These are phyloP conservation scores for Arctocebus calabarensis DNA, from an alignment of 2,797 vertebrate genomes.

Conservation along the genomic window DNA sequence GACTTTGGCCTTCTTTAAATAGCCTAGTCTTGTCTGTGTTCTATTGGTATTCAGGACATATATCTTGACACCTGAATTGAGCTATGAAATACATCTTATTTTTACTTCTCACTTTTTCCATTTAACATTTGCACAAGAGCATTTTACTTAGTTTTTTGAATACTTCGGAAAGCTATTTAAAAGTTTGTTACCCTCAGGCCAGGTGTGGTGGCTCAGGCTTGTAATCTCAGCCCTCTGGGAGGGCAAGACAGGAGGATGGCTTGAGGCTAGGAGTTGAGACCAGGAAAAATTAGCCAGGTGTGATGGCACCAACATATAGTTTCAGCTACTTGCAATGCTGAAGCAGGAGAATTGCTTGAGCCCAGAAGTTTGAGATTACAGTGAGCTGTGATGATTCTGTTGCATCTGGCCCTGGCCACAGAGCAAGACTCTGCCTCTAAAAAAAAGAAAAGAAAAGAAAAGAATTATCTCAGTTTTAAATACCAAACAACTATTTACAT, in stretches of 20 bases:
- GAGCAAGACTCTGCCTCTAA: not conserved
- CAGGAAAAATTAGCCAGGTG: not conserved
- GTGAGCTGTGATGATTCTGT: not conserved
- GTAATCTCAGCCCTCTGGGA: not conserved
- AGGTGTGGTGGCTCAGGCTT: not conserved
- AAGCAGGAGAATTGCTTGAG: not conserved
- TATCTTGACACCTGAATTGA: not conserved
- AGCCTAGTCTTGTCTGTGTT: not conserved
- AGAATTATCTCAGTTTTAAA: slow-evolving; percentile 30
- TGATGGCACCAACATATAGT: not conserved
- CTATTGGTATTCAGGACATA: not conserved
- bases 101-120: slow-evolving; percentile 16
- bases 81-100: not conserved
- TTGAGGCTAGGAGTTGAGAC: not conserved
- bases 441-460: not conserved
- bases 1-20: not conserved
- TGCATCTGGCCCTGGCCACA: not conserved
- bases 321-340: not conserved
- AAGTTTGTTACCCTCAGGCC: not conserved
- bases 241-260: not conserved
- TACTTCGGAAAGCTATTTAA: slow-evolving; percentile 35
- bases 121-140: not conserved
- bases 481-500: not conserved
- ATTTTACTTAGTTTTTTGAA: slow-evolving; percentile 11
- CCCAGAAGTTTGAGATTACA: not conserved